These are phyloP conservation scores for Chaetogeoica ovagalla DNA, from an alignment of 2,888 invertebrate genomes.

Conservation along the genomic window DNA sequence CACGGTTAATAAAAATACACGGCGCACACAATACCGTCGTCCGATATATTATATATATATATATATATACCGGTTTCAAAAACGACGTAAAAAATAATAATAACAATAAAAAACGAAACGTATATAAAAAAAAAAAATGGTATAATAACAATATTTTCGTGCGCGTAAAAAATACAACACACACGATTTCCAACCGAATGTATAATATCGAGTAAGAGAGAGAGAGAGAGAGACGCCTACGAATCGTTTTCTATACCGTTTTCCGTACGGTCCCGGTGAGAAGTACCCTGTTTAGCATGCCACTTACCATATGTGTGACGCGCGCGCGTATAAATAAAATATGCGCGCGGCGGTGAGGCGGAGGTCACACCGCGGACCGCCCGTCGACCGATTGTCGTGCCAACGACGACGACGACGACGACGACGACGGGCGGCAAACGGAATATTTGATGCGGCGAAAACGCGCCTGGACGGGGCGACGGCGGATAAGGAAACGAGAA, in stretches of 20 bases:
- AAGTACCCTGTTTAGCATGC: constrained; percentile 53
- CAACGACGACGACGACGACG: too few species aligned
- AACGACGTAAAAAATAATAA: background rate
- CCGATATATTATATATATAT: constrained; percentile 10
- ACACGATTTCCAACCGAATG: constrained; percentile 36
- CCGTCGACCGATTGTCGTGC: constrained; percentile 17
- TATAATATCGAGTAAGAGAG: too few species aligned
- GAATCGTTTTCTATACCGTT: constrained; percentile 10
- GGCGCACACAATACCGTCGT: constrained; percentile 26
- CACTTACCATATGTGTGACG: constrained; percentile 48
- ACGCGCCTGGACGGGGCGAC: constrained; percentile 10
- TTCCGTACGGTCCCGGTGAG: constrained; percentile 22
- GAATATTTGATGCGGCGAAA: constrained; percentile 51
- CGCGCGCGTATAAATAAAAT: background rate
- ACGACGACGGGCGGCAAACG: constrained; percentile 33
- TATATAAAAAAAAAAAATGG: constrained; percentile 23
- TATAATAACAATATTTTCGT: constrained; percentile 41
- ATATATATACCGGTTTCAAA: constrained; percentile 25
- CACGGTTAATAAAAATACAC: constrained; percentile 42
- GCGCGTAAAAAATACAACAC: constrained; percentile 43
- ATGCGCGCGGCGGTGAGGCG: background rate
- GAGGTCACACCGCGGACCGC: constrained; percentile 9
- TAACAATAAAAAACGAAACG: background rate
- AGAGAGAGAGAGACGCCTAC: constrained; percentile 18
- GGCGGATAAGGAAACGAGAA: constrained; percentile 1